Evolutionary conservation across 1,140 invertebrate species (phyloP).

Genomic region (Panulirus ornatus): DNA sequence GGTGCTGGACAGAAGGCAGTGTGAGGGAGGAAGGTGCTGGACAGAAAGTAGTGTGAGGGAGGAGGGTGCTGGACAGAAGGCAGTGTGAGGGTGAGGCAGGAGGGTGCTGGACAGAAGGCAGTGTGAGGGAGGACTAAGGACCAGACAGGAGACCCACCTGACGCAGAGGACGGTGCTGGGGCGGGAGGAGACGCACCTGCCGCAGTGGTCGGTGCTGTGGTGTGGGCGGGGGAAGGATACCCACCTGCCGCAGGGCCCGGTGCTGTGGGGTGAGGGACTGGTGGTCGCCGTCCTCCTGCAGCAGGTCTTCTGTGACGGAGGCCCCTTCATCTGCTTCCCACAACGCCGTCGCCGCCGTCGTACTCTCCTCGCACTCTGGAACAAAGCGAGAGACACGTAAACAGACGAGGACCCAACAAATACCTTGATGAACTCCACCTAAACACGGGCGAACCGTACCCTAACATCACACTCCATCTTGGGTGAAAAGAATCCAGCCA

Average conservation of each 20-base stretch:
- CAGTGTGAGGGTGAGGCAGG: background rate
- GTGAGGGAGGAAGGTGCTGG: background rate
- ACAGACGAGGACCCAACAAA: too few species aligned
- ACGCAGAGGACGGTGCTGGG: background rate
- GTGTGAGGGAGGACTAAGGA: background rate
- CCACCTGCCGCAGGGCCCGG: constrained; percentile 26
- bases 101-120: background rate
- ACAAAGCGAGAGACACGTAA: background rate
- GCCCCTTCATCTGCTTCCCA: background rate
- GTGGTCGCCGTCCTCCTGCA: background rate
- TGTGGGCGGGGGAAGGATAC: constrained; percentile 6
- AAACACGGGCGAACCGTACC: too few species aligned
- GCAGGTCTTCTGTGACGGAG: background rate
- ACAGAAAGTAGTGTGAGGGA: background rate
- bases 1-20: background rate
- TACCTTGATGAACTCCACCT: too few species aligned
- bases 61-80: too few species aligned
- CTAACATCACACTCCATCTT: too few species aligned
- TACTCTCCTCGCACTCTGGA: background rate
- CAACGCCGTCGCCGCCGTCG: too few species aligned
- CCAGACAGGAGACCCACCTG: background rate
- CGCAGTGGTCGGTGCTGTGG: constrained; percentile 27
- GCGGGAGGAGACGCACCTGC: constrained; percentile 23
- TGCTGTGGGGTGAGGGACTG: background rate
- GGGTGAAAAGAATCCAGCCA: too few species aligned